Conservation (phyloP, 2,888 invertebrate genomes). For the Blera fallax region DNA sequence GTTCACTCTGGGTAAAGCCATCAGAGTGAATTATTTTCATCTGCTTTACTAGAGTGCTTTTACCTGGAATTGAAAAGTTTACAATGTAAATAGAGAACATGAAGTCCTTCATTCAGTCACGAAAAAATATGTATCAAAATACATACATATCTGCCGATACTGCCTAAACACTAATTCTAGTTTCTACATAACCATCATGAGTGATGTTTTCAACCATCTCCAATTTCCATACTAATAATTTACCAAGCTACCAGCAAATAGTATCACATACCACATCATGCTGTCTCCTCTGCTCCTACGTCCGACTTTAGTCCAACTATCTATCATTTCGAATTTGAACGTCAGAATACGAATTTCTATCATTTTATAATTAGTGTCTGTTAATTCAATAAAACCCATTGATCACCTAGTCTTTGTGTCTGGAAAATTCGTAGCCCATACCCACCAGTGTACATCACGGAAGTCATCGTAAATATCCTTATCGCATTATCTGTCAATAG, state of each 20-base stretch:
- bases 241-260: no score
- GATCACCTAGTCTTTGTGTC: background rate
- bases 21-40: slow-evolving; percentile 88
- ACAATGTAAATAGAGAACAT: background rate
- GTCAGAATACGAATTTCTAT: background rate
- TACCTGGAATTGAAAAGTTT: slow-evolving; percentile 80
- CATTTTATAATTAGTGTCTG: background rate
- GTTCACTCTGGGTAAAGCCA: slow-evolving; percentile 85
- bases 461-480: background rate
- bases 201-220: no score
- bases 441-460: background rate
- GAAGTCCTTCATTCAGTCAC: background rate
- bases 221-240: no score
- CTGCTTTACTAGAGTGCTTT: slow-evolving; percentile 87
- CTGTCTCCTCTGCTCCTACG: no score
- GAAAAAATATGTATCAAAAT: no score
- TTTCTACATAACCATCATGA: no score
- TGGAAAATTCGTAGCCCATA: background rate
- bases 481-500: background rate
- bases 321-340: background rate
- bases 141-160: no score
- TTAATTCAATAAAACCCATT: background rate
- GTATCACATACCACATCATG: no score
- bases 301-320: no score
- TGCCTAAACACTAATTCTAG: no score